Conservation (phyloP, 2,113 vertebrate species). For the Phrynocephalus versicolor region DNA sequence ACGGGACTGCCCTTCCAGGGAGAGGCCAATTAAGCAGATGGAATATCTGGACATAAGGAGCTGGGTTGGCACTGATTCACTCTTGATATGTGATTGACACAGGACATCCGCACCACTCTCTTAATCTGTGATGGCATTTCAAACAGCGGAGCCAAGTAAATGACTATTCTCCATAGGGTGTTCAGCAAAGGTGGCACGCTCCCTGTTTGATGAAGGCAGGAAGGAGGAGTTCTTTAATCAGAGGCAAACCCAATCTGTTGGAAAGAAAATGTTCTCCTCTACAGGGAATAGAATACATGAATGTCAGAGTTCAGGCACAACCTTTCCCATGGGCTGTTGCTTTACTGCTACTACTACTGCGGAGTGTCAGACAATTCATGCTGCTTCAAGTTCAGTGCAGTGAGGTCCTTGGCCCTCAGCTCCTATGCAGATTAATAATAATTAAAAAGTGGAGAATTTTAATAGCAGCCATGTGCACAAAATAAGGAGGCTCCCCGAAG, state of each 20-base stretch:
- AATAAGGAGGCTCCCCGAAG: too few species aligned
- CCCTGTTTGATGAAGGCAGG: background rate
- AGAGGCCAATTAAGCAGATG: conserved; percentile 14
- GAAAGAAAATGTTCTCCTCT: background rate
- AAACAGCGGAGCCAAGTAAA: background rate
- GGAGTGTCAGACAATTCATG: background rate
- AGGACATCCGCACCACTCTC: background rate
- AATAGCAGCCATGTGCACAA: too few species aligned
- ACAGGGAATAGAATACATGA: background rate
- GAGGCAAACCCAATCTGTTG: background rate
- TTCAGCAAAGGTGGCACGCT: background rate
- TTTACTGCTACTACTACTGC: background rate
- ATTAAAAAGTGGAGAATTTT: background rate
- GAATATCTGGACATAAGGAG: background rate
- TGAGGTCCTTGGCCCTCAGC: background rate
- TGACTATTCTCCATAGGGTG: background rate
- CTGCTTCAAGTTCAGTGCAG: too few species aligned
- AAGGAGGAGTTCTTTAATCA: background rate
- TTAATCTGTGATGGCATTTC: background rate
- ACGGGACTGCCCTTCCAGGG: background rate
- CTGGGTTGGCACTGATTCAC: background rate
- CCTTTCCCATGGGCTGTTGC: background rate
- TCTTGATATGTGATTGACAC: background rate
- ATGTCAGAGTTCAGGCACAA: background rate
- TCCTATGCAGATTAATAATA: background rate